Percentiles rank a stretch among this genome's conserved stretches.
phyloP scores from a whole-genome alignment of 2,888 invertebrate genomes.

The Parnassius orleans region DNA sequence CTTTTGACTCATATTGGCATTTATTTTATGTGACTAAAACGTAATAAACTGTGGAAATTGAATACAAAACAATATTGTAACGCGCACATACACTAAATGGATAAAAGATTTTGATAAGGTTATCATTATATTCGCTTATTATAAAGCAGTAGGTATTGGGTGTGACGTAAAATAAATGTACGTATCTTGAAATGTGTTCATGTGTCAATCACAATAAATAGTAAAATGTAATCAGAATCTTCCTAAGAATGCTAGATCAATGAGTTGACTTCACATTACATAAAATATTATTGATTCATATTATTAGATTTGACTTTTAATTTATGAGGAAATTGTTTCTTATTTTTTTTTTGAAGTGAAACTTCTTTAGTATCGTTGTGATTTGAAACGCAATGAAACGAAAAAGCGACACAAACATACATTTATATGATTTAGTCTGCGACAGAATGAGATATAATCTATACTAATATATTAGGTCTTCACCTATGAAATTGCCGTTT shows the following conservation, averaged over 20 bases:
- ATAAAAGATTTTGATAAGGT: constrained; percentile 29
- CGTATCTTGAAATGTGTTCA: constrained; percentile 18
- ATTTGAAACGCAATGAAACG: too few relatives aligned
- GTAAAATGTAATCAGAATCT: background rate
- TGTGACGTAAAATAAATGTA: constrained; percentile 23
- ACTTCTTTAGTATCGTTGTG: too few relatives aligned
- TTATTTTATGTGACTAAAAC: constrained; percentile 15
- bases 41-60: background rate
- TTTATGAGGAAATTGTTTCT: too few relatives aligned
- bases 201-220: constrained; percentile 16
- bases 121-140: constrained; percentile 23
- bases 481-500: too few relatives aligned
- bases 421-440: too few relatives aligned
- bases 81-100: constrained; percentile 21
- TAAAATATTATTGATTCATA: background rate
- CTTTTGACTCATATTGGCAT: constrained; percentile 49
- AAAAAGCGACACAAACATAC: too few relatives aligned
- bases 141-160: constrained; percentile 17
- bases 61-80: constrained; percentile 15
- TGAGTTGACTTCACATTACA: background rate
- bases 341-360: too few relatives aligned
- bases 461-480: too few relatives aligned
- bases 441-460: too few relatives aligned
- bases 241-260: background rate
- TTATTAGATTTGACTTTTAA: too few relatives aligned